Evolutionary conservation across 2,113 vertebrate species (phyloP).

Genomic region (Eudyptes chrysolophus): DNA sequence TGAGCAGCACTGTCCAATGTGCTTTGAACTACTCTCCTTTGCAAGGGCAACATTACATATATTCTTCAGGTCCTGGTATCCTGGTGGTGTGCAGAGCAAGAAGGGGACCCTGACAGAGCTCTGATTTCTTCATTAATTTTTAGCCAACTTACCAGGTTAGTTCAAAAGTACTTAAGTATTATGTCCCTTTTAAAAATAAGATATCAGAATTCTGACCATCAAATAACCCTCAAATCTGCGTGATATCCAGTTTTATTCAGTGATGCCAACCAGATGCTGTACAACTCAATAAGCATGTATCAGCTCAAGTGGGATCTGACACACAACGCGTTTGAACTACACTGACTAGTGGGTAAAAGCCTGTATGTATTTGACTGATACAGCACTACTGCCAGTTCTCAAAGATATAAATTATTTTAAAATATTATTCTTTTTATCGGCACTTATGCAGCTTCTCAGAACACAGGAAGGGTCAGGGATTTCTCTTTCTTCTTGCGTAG

Average conservation of each 20-base stretch:
- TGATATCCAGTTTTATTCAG: not conserved
- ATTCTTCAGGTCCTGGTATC: not conserved
- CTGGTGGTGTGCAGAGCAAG: not conserved
- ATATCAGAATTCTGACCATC: not conserved
- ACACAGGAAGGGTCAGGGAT: not conserved
- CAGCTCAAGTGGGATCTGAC: not conserved
- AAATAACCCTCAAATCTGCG: not conserved
- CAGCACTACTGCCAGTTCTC: not conserved
- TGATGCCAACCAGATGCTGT: not conserved
- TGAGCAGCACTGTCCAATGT: not conserved
- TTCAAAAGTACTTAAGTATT: not conserved
- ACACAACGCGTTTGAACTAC: not conserved
- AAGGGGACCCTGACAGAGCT: not conserved
- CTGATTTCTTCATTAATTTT: not conserved
- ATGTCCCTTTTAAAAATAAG: not conserved
- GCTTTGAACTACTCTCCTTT: not conserved
- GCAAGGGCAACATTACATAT: not conserved
- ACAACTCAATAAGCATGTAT: not conserved
- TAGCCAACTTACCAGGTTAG: not conserved
- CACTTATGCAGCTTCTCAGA: not conserved
- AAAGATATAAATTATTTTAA: not conserved
- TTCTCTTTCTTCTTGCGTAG: not conserved
- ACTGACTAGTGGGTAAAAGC: not conserved
- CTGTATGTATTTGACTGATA: not conserved
- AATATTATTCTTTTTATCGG: not conserved